These are phyloP conservation scores for Drosophila bipectinata DNA, from an alignment of 1,140 invertebrate genomes.

Conservation along the genomic window DNA sequence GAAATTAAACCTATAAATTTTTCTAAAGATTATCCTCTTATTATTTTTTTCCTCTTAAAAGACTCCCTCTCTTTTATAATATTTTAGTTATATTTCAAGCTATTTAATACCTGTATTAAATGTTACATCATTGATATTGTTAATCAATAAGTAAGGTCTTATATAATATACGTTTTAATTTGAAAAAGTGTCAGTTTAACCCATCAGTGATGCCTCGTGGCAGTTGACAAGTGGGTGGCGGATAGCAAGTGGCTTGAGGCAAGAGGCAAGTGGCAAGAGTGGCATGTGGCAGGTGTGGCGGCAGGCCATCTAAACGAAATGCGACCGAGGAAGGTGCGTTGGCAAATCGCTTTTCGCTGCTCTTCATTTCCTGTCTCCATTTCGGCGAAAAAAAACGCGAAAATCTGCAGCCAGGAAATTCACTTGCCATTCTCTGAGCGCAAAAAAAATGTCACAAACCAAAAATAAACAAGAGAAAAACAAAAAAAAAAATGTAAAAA, in stretches of 20 bases:
- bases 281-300: background rate
- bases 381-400: constrained; percentile 15
- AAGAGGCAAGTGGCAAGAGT: background rate
- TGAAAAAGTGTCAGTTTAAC: constrained; percentile 2
- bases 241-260: background rate
- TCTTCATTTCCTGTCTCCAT: constrained; percentile 47
- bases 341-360: constrained; percentile 29
- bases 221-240: background rate
- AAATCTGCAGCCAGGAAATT: constrained; percentile 29
- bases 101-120: background rate
- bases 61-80: no score
- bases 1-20: no score
- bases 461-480: background rate
- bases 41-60: no score
- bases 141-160: background rate
- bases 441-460: background rate
- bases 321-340: constrained; percentile 24
- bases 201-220: background rate
- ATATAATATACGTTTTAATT: background rate
- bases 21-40: no score
- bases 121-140: background rate
- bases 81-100: no score
- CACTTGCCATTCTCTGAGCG: constrained; percentile 6
- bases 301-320: constrained; percentile 11
- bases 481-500: background rate